Evolutionary conservation across 2,797 vertebrate genomes (phyloP).

Genomic region (Pangasius krempfi): DNA sequence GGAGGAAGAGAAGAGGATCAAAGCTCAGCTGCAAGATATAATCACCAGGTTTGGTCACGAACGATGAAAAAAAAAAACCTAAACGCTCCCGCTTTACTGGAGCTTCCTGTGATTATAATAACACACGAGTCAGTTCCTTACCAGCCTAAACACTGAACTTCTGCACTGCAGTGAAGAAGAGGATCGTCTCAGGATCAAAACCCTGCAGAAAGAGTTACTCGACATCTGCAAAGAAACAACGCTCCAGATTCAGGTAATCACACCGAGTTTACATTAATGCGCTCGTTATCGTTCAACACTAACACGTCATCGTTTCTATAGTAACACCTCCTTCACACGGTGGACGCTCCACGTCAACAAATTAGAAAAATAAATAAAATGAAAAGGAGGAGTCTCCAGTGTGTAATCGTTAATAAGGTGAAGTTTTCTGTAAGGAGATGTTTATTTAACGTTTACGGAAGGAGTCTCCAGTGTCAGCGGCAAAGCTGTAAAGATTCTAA

Average conservation of each 20-base stretch:
- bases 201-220: conserved; percentile 73
- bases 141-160: background rate
- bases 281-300: background rate
- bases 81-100: background rate
- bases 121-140: background rate
- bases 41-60: conserved; percentile 72
- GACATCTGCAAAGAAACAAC: conserved; percentile 75
- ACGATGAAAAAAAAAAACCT: background rate
- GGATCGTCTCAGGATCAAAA: conserved; percentile 68
- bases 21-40: conserved; percentile 64
- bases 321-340: background rate
- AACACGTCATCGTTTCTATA: background rate
- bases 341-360: background rate
- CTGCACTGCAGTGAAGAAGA: conserved; percentile 73
- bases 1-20: conserved; percentile 69
- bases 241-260: conserved; percentile 76
- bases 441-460: background rate
- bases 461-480: background rate
- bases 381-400: background rate
- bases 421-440: background rate
- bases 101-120: background rate
- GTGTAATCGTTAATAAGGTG: background rate
- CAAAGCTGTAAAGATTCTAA: background rate
- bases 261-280: background rate
- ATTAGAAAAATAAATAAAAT: too few species aligned